phyloP scores from a whole-genome alignment of 2,888 invertebrate genomes.

The Synanthedon myopaeformis region DNA sequence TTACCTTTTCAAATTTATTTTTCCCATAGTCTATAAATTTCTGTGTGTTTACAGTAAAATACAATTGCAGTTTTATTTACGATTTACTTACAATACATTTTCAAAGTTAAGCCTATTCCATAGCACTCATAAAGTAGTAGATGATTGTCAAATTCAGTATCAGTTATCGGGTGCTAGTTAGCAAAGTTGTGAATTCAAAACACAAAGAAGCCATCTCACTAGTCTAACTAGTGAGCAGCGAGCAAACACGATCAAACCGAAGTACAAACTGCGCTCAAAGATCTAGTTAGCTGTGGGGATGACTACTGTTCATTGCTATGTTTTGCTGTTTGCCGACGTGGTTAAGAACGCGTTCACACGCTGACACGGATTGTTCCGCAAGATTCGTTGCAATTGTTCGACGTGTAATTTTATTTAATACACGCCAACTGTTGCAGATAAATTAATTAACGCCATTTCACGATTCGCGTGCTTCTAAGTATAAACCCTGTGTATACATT shows the following conservation, averaged over 20 bases:
- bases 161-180: constrained; percentile 55
- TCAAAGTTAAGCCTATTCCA: too few species aligned
- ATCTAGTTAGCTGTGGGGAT: constrained; percentile 59
- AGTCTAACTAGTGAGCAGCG: constrained; percentile 55
- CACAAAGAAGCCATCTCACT: constrained; percentile 59
- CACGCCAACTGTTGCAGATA: constrained; percentile 6
- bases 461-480: background rate
- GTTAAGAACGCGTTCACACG: constrained; percentile 10
- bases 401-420: constrained; percentile 11
- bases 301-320: constrained; percentile 40
- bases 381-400: background rate
- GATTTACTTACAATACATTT: too few species aligned
- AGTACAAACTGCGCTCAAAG: constrained; percentile 60
- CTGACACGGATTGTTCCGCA: background rate
- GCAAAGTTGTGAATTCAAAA: constrained; percentile 47
- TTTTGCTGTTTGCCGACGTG: constrained; percentile 28
- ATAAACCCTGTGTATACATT: background rate
- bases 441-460: constrained; percentile 9
- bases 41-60: too few species aligned
- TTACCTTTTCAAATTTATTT: too few species aligned
- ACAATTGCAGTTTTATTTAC: too few species aligned
- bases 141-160: constrained; percentile 20
- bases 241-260: constrained; percentile 57
- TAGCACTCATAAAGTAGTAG: constrained; percentile 9
- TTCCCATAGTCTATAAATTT: too few species aligned